These are phyloP conservation scores for Poecilia picta DNA, from an alignment of 2,797 vertebrate species.

Conservation along the genomic window DNA sequence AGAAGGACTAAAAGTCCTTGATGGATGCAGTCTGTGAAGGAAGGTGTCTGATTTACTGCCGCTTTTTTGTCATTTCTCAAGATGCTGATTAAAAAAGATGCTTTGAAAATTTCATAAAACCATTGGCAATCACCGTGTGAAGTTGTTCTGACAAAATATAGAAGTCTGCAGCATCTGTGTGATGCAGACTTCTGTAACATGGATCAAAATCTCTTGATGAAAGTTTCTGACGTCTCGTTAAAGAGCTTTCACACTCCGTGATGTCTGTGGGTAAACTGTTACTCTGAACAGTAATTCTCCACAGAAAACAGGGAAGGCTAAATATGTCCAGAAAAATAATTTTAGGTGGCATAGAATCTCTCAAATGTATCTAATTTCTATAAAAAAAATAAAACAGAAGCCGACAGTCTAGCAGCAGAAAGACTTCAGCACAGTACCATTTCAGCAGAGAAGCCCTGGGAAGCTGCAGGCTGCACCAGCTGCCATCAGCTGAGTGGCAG, in stretches of 20 bases:
- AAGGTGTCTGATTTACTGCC: neutral
- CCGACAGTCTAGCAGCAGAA: neutral
- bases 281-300: neutral
- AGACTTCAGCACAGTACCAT: neutral
- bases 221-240: neutral
- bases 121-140: neutral
- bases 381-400: neutral
- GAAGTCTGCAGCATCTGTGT: neutral
- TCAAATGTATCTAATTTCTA: neutral
- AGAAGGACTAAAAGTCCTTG: neutral
- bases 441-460: neutral
- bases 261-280: neutral
- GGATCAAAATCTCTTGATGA: neutral
- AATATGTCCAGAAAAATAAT: neutral
- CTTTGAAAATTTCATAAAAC: neutral
- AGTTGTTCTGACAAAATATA: neutral
- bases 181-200: neutral
- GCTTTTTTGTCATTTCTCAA: neutral
- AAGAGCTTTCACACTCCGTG: neutral
- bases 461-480: slow-evolving; percentile 1
- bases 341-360: too few relatives aligned
- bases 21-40: neutral
- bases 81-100: neutral
- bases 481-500: slow-evolving; percentile 1
- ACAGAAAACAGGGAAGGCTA: neutral